Percentiles rank a stretch among this genome's conserved stretches.
These are phyloP conservation scores for Mesorhabditis belari DNA, from an alignment of 2,888 invertebrate species.

Conservation along the genomic window DNA sequence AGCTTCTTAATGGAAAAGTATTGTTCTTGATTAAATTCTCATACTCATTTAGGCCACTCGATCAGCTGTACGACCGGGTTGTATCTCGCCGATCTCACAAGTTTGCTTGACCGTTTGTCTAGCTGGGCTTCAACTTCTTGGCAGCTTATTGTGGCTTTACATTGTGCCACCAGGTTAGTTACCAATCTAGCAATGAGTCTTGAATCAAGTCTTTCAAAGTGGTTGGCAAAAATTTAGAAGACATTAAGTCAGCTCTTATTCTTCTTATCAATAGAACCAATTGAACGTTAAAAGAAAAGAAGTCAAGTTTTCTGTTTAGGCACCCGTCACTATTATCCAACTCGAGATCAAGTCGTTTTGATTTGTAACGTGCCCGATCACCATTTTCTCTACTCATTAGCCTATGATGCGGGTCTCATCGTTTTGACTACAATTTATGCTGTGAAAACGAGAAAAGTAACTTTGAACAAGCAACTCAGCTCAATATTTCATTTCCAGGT, in stretches of 20 bases:
- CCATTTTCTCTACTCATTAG: constrained; percentile 64
- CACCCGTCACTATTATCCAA: constrained; percentile 55
- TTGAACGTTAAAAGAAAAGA: too few relatives aligned
- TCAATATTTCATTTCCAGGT: constrained; percentile 55
- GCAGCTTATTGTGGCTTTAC: constrained; percentile 67
- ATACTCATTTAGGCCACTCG: constrained; percentile 10
- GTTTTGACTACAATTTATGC: constrained; percentile 72
- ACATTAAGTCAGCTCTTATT: too few relatives aligned
- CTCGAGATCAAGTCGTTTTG: constrained; percentile 42
- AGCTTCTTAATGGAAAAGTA: too few relatives aligned
- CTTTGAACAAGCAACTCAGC: background rate
- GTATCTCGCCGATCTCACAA: constrained; percentile 71
- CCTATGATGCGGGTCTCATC: constrained; percentile 71
- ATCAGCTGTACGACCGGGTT: constrained; percentile 68
- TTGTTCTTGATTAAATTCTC: background rate
- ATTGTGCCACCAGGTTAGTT: constrained; percentile 61
- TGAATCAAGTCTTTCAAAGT: too few relatives aligned
- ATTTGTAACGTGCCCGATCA: constrained; percentile 47
- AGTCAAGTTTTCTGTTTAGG: constrained; percentile 60
- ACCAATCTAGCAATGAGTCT: too few relatives aligned
- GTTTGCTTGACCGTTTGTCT: constrained; percentile 57
- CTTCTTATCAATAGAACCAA: too few relatives aligned
- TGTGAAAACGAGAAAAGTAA: constrained; percentile 68
- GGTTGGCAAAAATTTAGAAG: too few relatives aligned
- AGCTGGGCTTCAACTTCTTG: constrained; percentile 66